Conservation (phyloP, 2,888 invertebrate genomes). For the Thereva unica region DNA sequence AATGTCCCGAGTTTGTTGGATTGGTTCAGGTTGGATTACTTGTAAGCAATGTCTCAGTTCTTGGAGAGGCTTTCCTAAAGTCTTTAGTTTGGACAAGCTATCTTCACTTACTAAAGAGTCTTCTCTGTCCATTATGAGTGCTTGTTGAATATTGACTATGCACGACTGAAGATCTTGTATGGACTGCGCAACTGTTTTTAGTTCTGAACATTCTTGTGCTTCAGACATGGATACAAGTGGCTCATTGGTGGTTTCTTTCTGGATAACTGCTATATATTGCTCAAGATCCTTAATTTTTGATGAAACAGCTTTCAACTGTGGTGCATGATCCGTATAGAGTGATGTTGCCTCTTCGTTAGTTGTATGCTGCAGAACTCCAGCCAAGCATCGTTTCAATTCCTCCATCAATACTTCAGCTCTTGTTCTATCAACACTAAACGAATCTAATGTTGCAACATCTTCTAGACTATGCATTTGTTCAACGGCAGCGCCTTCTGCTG, state of each 20-base stretch:
- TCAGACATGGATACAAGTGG: conserved; percentile 46
- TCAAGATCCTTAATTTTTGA: conserved; percentile 56
- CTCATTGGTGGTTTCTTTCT: conserved; percentile 52
- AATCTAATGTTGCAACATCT: conserved; percentile 32
- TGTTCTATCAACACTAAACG: conserved; percentile 3
- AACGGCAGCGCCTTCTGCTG: conserved; percentile 44
- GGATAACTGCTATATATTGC: conserved; percentile 54
- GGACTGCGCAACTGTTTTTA: conserved; percentile 53
- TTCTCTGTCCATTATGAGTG: conserved; percentile 43
- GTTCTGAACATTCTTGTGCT: conserved; percentile 41
- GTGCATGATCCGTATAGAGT: conserved; percentile 42
- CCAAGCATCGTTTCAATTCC: conserved; percentile 51
- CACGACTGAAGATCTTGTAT: conserved; percentile 51
- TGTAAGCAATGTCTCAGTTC: conserved; percentile 49
- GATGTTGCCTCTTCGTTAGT: conserved; percentile 47
- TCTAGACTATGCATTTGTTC: conserved; percentile 36
- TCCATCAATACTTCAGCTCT: conserved; percentile 47
- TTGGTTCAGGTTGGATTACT: conserved; percentile 47
- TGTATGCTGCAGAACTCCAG: conserved; percentile 50
- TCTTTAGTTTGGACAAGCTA: conserved; percentile 47
- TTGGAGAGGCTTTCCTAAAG: conserved; percentile 49
- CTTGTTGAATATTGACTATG: conserved; percentile 52
- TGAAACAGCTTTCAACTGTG: conserved; percentile 49
- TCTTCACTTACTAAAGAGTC: conserved; percentile 44
- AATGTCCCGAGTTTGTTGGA: conserved; percentile 46